phyloP scores from a whole-genome alignment of 2,888 invertebrate genomes.

The Drosophila bunnanda region DNA sequence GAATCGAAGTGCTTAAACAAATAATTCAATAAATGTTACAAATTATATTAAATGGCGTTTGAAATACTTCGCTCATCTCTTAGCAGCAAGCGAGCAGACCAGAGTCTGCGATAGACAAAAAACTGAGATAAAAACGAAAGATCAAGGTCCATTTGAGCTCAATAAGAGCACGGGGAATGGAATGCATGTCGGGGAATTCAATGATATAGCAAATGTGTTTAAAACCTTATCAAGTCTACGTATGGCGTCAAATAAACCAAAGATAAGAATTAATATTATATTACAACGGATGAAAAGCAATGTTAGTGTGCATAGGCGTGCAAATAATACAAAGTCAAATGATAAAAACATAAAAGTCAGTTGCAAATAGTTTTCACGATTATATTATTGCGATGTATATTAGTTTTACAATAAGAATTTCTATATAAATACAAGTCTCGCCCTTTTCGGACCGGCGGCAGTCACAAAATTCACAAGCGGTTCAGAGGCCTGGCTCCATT shows the following conservation, averaged over 20 bases:
- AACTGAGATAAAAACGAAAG: conserved; percentile 2
- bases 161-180: neutral
- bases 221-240: conserved; percentile 13
- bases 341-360: conserved; percentile 53
- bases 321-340: conserved; percentile 35
- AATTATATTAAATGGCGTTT: conserved; percentile 19
- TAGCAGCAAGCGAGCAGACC: neutral
- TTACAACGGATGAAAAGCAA: conserved; percentile 8
- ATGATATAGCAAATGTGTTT: neutral
- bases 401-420: conserved; percentile 63
- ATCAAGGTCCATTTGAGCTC: conserved; percentile 4
- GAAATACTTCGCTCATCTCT: neutral
- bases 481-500: conserved; percentile 10
- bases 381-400: conserved; percentile 68
- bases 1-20: conserved; percentile 51
- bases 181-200: neutral
- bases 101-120: conserved; percentile 5
- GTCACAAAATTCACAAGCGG: conserved; percentile 69
- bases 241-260: neutral
- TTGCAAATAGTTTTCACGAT: conserved; percentile 51
- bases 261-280: conserved; percentile 10
- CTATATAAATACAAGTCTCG: conserved; percentile 58
- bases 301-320: conserved; percentile 13
- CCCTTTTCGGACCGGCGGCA: conserved; percentile 76
- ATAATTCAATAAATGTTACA: conserved; percentile 54